A percentile compares a stretch with the other conserved stretches of the same genome.
Conservation (phyloP, 2,113 vertebrate species). For the Corapipo altera region DNA sequence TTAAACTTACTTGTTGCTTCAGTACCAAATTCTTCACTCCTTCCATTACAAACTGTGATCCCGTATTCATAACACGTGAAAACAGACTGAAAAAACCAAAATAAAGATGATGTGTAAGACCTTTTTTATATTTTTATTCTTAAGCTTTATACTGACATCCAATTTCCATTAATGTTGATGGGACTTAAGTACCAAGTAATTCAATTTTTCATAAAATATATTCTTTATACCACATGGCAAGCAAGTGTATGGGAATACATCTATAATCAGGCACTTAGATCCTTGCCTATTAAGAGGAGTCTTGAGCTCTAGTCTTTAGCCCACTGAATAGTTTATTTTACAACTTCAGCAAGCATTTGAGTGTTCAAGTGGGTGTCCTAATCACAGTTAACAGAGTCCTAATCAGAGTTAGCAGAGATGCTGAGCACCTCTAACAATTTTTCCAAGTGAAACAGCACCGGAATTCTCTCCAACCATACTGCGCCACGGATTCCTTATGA, state of each 20-base stretch:
- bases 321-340: background rate
- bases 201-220: background rate
- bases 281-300: background rate
- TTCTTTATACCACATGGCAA: background rate
- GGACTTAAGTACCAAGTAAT: background rate
- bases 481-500: fast-evolving
- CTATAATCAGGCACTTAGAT: background rate
- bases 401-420: background rate
- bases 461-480: background rate
- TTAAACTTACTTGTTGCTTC: conserved; percentile 91
- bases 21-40: conserved; percentile 97
- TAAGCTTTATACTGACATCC: background rate
- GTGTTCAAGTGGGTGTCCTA: background rate
- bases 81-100: conserved; percentile 82
- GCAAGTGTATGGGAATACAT: background rate
- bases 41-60: conserved; percentile 99
- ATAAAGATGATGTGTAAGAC: background rate
- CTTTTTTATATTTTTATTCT: background rate
- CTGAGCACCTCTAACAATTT: background rate
- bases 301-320: background rate
- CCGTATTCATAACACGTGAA: conserved; percentile 97
- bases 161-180: background rate
- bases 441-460: background rate
- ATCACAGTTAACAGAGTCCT: background rate
- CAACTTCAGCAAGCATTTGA: background rate